Percentiles rank a stretch among this genome's conserved stretches.
Evolutionary conservation across 92 coral and sea anemone species (phyloP).

Genomic region (Palythoa grandis): DNA sequence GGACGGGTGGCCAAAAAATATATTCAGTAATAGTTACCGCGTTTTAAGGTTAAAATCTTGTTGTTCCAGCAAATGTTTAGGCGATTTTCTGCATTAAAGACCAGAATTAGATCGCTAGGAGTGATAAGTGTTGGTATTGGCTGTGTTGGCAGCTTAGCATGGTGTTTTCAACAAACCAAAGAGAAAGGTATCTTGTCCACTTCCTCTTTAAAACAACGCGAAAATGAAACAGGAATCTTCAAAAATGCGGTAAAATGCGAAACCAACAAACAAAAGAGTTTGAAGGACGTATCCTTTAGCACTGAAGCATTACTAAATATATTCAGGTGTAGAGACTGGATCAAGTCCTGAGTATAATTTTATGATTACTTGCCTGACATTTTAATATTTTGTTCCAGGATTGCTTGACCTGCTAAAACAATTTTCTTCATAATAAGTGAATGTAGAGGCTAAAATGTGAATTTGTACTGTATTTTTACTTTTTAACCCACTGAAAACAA

Average conservation of each 20-base stretch:
- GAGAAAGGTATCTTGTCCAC: background rate
- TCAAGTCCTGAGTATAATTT: no score
- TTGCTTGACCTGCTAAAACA: no score
- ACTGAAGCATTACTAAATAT: background rate
- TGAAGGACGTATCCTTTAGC: slow-evolving; percentile 3
- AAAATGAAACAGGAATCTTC: slow-evolving; percentile 8
- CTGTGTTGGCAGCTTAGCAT: slow-evolving; percentile 21
- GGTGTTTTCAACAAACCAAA: slow-evolving; percentile 12
- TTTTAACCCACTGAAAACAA: no score
- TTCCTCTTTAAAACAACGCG: background rate
- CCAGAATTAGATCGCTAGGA: background rate
- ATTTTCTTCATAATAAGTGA: no score
- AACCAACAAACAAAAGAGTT: background rate
- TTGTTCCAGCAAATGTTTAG: background rate
- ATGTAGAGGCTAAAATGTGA: no score
- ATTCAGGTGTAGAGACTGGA: no score
- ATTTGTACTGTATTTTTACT: no score
- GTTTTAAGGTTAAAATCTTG: background rate
- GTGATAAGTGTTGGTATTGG: slow-evolving; percentile 22
- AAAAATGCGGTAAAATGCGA: slow-evolving; percentile 18
- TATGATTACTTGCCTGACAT: no score
- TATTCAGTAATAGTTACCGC: no score
- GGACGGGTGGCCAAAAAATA: slow-evolving; percentile 4
- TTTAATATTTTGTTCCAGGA: no score
- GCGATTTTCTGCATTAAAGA: background rate